These are phyloP conservation scores for Coelopa frigida DNA, from an alignment of 1,140 invertebrate species.

Conservation along the genomic window DNA sequence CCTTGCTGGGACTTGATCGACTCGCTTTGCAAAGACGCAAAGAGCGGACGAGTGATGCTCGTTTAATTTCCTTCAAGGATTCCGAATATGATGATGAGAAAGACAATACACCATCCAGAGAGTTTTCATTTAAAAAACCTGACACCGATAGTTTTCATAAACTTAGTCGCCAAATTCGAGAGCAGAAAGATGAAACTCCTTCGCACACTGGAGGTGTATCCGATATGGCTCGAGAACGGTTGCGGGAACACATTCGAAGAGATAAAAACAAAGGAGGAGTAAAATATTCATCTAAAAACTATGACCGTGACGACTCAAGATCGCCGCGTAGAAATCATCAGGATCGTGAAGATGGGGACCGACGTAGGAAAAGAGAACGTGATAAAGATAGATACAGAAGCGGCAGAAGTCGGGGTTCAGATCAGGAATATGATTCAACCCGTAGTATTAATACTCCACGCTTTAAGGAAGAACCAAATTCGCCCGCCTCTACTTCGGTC, in stretches of 20 bases:
- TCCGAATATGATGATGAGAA: conserved; percentile 54
- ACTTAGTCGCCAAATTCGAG: conserved; percentile 63
- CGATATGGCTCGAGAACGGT: conserved; percentile 63
- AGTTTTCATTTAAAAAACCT: conserved; percentile 36
- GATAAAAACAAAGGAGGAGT: conserved; percentile 47
- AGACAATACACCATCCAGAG: conserved; percentile 23
- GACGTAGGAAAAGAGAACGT: conserved; percentile 18
- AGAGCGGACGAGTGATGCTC: conserved; percentile 54
- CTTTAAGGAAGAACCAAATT: conserved; percentile 73
- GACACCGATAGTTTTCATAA: conserved; percentile 44
- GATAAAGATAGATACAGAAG: conserved; percentile 14
- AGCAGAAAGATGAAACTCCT: conserved; percentile 78
- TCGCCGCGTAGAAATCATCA: conserved; percentile 34
- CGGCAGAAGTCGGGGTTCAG: conserved; percentile 8
- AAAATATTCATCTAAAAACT: conserved; percentile 51
- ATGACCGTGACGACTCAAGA: conserved; percentile 34
- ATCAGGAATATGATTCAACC: conserved; percentile 20
- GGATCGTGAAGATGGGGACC: conserved; percentile 22
- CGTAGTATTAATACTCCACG: conserved; percentile 49
- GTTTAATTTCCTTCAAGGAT: conserved; percentile 58
- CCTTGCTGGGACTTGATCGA: conserved; percentile 80
- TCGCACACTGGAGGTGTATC: conserved; percentile 88
- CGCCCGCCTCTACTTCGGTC: conserved; percentile 50
- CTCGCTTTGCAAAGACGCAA: conserved; percentile 64
- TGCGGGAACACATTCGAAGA: conserved; percentile 55